These are phyloP conservation scores for Capitulum mitella DNA, from an alignment of 2,888 invertebrate genomes.

Conservation along the genomic window DNA sequence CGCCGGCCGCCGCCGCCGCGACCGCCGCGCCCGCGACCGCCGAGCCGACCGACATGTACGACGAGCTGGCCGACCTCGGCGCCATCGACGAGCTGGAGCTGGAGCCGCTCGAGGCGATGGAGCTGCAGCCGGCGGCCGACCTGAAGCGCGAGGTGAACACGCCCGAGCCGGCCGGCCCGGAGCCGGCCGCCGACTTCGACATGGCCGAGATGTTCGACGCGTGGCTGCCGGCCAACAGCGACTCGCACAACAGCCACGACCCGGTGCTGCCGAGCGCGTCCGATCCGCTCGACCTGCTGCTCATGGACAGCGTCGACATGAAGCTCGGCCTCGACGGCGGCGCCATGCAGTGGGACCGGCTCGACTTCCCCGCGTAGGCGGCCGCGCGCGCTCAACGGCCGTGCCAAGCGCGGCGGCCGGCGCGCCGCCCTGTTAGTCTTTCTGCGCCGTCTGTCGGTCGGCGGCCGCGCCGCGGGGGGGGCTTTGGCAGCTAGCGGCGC, in stretches of 20 bases:
- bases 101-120: neutral
- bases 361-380: constrained; percentile 31
- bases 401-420: neutral
- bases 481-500: neutral
- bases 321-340: constrained; percentile 30
- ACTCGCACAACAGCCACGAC: constrained; percentile 32
- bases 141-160: constrained; percentile 19
- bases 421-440: neutral
- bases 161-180: neutral
- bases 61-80: constrained; percentile 10
- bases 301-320: constrained; percentile 35
- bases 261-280: constrained; percentile 34
- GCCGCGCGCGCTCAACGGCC: neutral
- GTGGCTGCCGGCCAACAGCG: constrained; percentile 12
- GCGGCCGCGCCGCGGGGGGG: neutral
- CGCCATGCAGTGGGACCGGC: constrained; percentile 33
- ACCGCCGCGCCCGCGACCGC: neutral
- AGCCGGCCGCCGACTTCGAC: neutral
- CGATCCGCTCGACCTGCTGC: constrained; percentile 34
- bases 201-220: constrained; percentile 1
- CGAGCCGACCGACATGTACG: neutral
- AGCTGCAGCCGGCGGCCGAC: neutral
- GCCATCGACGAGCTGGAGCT: constrained; percentile 21
- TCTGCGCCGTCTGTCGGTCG: neutral
- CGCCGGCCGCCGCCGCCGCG: neutral